phyloP scores from a whole-genome alignment of 2,113 vertebrate genomes.

The Vidua chalybeata region DNA sequence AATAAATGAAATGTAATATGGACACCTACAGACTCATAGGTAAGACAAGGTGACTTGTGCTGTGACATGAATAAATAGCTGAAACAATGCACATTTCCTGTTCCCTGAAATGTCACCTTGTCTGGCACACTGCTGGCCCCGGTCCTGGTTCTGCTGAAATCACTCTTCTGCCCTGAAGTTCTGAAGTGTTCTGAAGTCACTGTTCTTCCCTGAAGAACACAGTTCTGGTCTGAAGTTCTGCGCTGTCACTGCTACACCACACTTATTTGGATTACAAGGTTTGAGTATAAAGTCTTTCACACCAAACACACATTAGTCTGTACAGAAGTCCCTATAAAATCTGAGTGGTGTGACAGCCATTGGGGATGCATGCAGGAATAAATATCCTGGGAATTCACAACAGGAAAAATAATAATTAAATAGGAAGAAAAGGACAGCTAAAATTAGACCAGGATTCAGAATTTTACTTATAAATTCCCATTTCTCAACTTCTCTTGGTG shows the following conservation, averaged over 20 bases:
- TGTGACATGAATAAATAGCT: neutral
- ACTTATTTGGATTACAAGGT: neutral
- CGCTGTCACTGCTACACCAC: fast-evolving
- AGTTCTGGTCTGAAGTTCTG: neutral
- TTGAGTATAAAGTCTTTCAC: neutral
- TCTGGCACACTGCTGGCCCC: neutral
- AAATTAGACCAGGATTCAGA: neutral
- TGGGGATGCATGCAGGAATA: neutral
- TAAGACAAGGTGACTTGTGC: neutral
- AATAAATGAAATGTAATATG: neutral
- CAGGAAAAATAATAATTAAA: neutral
- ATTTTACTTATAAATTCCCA: neutral
- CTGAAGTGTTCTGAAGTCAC: neutral
- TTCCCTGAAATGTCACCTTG: neutral
- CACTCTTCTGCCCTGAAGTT: neutral
- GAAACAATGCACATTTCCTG: neutral
- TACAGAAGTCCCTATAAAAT: neutral
- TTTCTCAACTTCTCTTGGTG: neutral
- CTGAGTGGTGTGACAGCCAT: neutral
- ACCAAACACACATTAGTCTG: neutral
- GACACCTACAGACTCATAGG: neutral
- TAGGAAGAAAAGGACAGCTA: neutral
- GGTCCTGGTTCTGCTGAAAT: neutral
- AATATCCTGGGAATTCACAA: neutral
- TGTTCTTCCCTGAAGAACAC: neutral